Percentiles rank a stretch among this genome's conserved stretches.
These are phyloP conservation scores for Corticium candelabrum DNA, from an alignment of 37 sponge, comb jelly and placozoan genomes.

Conservation along the genomic window DNA sequence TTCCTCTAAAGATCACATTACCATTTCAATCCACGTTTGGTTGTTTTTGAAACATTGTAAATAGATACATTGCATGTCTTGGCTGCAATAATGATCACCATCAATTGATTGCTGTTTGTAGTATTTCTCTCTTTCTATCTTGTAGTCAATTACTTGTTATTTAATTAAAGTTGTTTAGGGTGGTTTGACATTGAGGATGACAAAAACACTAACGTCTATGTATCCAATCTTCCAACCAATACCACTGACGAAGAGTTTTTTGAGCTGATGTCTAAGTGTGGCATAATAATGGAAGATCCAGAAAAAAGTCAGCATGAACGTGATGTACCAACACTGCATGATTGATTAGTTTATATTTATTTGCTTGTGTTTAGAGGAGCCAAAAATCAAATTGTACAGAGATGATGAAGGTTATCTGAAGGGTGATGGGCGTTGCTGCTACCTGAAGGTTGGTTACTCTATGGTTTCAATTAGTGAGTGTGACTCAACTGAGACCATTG, in stretches of 20 bases:
- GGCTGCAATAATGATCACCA: no score
- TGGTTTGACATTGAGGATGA: conserved; percentile 92
- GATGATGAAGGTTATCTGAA: conserved; percentile 70
- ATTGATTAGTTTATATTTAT: neutral
- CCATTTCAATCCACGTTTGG: no score
- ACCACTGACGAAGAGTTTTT: conserved; percentile 73
- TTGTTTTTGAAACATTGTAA: no score
- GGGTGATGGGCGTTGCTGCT: conserved; percentile 91
- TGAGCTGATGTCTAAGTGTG: conserved; percentile 80
- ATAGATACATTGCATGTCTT: no score
- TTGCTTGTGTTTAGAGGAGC: conserved; percentile 22
- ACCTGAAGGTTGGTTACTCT: conserved; percentile 56
- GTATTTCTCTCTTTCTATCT: no score
- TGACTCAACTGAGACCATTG: no score
- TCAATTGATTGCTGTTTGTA: no score
- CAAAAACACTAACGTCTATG: conserved; percentile 79
- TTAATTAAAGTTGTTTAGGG: conserved; percentile 6
- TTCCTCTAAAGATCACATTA: no score
- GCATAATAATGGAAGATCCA: conserved; percentile 75
- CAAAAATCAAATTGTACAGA: conserved; percentile 85
- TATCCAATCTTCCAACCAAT: conserved; percentile 71
- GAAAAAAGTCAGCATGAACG: conserved; percentile 18
- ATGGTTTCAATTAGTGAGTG: neutral
- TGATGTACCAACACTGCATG: neutral
- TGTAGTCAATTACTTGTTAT: neutral